Conservation (phyloP, 2,888 invertebrate species). For the Blastobasis adustella region DNA sequence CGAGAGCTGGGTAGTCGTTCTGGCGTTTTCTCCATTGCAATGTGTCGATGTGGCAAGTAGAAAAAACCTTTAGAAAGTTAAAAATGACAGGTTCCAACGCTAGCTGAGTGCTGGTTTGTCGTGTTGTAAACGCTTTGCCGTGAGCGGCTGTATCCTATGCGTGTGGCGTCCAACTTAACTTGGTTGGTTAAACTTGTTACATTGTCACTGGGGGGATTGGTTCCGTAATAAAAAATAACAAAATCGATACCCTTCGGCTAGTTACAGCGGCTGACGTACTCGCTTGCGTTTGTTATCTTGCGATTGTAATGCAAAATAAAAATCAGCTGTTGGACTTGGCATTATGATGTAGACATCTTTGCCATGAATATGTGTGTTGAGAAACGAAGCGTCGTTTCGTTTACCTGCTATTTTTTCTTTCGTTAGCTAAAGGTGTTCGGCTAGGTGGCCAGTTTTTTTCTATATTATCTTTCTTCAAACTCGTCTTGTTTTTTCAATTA, state of each 20-base stretch:
- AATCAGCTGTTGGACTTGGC: slow-evolving; percentile 20
- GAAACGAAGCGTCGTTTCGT: too few relatives aligned
- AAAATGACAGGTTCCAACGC: slow-evolving; percentile 22
- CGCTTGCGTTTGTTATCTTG: background rate
- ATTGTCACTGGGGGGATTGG: background rate
- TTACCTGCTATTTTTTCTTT: background rate
- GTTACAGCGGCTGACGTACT: too few relatives aligned
- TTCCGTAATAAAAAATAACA: background rate
- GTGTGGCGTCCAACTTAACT: slow-evolving; percentile 18
- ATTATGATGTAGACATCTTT: slow-evolving; percentile 5
- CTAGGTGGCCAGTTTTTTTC: too few relatives aligned
- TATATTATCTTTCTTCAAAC: too few relatives aligned
- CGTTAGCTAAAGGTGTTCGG: background rate
- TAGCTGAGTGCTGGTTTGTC: slow-evolving; percentile 21
- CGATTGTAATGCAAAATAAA: slow-evolving; percentile 7
- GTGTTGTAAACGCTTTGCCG: slow-evolving; percentile 14
- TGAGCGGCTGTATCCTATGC: background rate
- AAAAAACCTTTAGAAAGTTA: slow-evolving; percentile 38
- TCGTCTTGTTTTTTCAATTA: too few relatives aligned
- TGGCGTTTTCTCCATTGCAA: background rate
- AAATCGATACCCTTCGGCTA: background rate
- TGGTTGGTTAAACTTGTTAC: slow-evolving; percentile 17
- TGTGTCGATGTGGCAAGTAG: slow-evolving; percentile 15
- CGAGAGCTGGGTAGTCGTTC: background rate
- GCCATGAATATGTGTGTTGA: background rate